Percentiles rank a stretch among this genome's conserved stretches.
These are phyloP conservation scores for Falcunculus frontatus DNA, from an alignment of 2,113 vertebrate species.

Conservation along the genomic window DNA sequence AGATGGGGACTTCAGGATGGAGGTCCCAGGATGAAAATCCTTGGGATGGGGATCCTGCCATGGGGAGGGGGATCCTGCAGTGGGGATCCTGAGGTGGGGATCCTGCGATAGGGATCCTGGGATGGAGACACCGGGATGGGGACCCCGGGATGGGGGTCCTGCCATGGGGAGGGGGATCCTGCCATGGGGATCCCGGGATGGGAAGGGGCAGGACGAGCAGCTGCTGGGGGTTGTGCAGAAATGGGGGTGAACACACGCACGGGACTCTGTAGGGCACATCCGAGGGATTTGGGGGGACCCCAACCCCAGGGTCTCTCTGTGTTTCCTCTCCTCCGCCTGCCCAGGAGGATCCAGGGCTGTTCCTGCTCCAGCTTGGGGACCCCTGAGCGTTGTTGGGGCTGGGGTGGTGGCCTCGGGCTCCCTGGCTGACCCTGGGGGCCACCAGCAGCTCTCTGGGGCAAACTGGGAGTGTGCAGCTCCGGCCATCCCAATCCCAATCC, in stretches of 20 bases:
- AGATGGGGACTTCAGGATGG: too few relatives aligned
- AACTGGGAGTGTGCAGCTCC: not conserved
- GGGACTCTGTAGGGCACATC: accelerated
- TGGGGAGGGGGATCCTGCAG: accelerated
- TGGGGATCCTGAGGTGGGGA: not conserved
- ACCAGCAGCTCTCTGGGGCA: not conserved
- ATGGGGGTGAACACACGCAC: accelerated
- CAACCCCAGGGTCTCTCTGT: accelerated
- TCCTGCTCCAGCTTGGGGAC: accelerated
- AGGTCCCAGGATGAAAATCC: too few relatives aligned
- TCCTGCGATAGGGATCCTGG: accelerated
- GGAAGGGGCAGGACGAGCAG: not conserved
- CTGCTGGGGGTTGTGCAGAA: accelerated
- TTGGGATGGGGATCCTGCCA: too few relatives aligned
- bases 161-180: not conserved
- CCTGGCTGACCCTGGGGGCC: not conserved
- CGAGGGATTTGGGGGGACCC: accelerated
- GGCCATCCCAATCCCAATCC: not conserved
- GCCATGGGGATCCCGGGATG: too few relatives aligned
- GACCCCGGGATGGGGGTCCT: accelerated
- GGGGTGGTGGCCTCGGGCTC: not conserved
- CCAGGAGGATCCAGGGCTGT: accelerated
- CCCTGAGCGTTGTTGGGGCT: accelerated
- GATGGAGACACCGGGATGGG: too few relatives aligned
- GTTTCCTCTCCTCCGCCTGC: not conserved